Base-by-base conservation (phyloP, 1,140 invertebrate species). In the Lasaia peninsularis region DNA sequence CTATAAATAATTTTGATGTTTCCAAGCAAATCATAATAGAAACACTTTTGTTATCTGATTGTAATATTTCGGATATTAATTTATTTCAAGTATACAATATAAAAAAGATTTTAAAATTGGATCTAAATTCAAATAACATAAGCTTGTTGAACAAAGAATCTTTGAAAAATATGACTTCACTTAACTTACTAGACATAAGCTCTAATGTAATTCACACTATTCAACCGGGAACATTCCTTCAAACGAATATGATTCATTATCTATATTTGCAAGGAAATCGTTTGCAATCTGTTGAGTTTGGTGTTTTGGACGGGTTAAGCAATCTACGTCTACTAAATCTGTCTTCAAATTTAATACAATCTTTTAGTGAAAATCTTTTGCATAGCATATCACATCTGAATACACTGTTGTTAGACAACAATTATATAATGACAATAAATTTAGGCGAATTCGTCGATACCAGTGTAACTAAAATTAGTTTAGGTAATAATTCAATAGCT, bases 211-310 rank as follows among this genome's bases (percentile, higher is more conserved):
- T 75, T 50, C 56, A 51, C 21, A 64, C 40, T 53, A 70, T 75
- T 12, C 67, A 73, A 56, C 73, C 73, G 5, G 67, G 70, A 2
- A 58, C 62, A 12, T 75, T 75, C 34, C 60, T 60, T 33, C 63
- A 62, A 7, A 71, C 65, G 50, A 52, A 52, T 7, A 56, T 66
- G 14, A 49, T 75, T 32, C 33, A 65, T 18, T 35, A 20, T 37
- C 58, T 75, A 8, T 69, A 75, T 52, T 54, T 75, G 21, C 66
- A 67, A n/a, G 63, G 66, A 40, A 75, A 75, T 51, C 56, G 16
- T 53, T 69, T 55, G 51, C 56, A 35, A 7, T 21, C 53, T 21
- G 34, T 75, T 28, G 53, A 62, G 16, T 78, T 67, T 44, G 75
- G 75, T n/a, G 65, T 66, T 35, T 72, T 75, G 20, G 52, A 64